Evolutionary conservation across 2,888 invertebrate species (phyloP).

Genomic region (Barypeithes pellucidus): DNA sequence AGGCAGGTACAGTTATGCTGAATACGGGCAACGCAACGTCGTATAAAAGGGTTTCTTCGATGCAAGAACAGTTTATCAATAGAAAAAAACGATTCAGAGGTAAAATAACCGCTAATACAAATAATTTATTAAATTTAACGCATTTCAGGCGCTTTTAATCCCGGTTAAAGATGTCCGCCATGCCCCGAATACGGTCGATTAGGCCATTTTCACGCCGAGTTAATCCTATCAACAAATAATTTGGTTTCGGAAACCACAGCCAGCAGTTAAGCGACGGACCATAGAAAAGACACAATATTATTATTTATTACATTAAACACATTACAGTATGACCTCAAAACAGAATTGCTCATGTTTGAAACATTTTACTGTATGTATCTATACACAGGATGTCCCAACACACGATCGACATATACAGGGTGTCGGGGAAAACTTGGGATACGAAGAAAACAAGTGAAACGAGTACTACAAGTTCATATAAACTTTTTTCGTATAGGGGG

Average conservation of each 20-base stretch:
- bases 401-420: too few relatives aligned
- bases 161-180: neutral
- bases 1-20: constrained; percentile 18
- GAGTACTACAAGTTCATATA: too few relatives aligned
- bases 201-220: neutral
- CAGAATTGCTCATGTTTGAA: neutral
- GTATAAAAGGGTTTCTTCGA: too few relatives aligned
- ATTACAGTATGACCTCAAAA: neutral
- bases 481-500: too few relatives aligned
- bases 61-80: too few relatives aligned
- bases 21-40: too few relatives aligned
- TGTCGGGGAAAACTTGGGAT: too few relatives aligned
- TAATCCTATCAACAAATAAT: constrained; percentile 6
- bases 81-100: too few relatives aligned
- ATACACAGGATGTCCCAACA: too few relatives aligned
- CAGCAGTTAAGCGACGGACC: constrained; percentile 6
- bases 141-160: neutral
- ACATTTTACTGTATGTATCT: too few relatives aligned
- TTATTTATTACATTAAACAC: neutral
- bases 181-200: constrained; percentile 10
- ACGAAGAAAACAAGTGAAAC: too few relatives aligned
- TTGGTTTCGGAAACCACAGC: constrained; percentile 9
- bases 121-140: constrained; percentile 20
- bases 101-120: neutral
- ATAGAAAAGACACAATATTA: neutral